Base-by-base conservation (phyloP, 35 echinoderm and acorn worm genomes). In the Apostichopus parvimensis region DNA sequence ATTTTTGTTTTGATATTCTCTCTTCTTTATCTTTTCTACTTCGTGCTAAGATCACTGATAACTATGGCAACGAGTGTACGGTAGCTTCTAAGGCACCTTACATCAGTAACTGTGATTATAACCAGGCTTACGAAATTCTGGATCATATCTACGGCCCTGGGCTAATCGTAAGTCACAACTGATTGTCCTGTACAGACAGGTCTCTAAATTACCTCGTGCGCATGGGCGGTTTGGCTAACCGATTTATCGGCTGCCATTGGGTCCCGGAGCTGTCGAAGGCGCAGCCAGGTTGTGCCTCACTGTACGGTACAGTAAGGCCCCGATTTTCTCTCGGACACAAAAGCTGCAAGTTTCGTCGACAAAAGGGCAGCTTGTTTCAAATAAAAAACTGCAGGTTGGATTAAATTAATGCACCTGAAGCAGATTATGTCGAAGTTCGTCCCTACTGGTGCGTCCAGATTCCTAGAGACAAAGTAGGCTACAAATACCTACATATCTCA, bases 101-200 rank as follows among this genome's bases (percentile, higher is more conserved):
- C 24, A 96, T 96, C 56, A 96, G 94, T 61, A 85, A 96, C 86
- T 96, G 95, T 68, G 79, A 87, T 45, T 96, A 94, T 73, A 89
- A 94, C 52, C 55, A 57, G 24, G 93, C 95, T n/a, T 96, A 77
- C 71, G 65, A 96, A 28, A 94, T 96, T 28, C 17, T 96, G 77
- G 88, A 94, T 56, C 95, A 96, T 53, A 94, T 94, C 54, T 96
- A 96, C 73, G 93, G 95, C 21, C 64, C 79, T 17, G 86, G 54
- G 10, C 68, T 94, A 8, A 12, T 34, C 28, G 28, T 77, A 20
- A 73, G 62, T 73, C 13, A 22, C 7, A 25, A 24, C 11, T 60
- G 34, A 45, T 45, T 45, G 34, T 45, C 34, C 34, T 45, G 34
- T 45, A 45, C 2, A 4, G 34, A 45, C 34, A 45, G 34, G 34